Conservation (phyloP, 2,888 invertebrate genomes). For the Callinectes sapidus region DNA sequence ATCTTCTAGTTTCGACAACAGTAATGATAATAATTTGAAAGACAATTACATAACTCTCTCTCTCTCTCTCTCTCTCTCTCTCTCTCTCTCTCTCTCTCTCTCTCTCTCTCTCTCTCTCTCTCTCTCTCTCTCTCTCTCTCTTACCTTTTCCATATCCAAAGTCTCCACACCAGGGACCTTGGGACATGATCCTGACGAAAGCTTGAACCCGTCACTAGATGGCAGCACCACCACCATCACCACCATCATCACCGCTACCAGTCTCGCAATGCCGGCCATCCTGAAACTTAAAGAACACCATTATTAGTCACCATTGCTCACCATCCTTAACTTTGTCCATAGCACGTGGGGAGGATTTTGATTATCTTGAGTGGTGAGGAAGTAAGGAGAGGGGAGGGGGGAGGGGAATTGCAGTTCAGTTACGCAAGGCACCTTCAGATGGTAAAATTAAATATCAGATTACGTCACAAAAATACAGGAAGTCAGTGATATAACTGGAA, state of each 20-base stretch:
- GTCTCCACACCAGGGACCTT: neutral
- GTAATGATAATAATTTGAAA: too few species aligned
- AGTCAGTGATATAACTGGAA: neutral
- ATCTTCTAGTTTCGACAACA: too few species aligned
- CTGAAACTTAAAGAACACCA: neutral
- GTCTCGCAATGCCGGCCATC: neutral
- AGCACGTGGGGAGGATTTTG: too few species aligned
- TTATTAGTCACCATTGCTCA: neutral
- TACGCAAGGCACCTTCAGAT: too few species aligned
- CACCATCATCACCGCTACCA: slow-evolving; percentile 22
- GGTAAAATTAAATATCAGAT: neutral
- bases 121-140: slow-evolving; percentile 29
- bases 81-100: slow-evolving; percentile 25
- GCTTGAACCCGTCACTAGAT: neutral
- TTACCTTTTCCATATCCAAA: slow-evolving; percentile 55
- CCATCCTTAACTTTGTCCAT: neutral
- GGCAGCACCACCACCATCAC: neutral
- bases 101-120: slow-evolving; percentile 23
- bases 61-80: slow-evolving; percentile 28
- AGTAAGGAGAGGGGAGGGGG: too few species aligned
- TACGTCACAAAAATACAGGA: neutral
- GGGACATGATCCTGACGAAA: slow-evolving; percentile 39
- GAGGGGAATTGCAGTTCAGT: too few species aligned
- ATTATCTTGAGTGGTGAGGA: too few species aligned
- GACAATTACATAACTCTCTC: slow-evolving; percentile 11